These are phyloP conservation scores for Pammene aurita DNA, from an alignment of 2,888 invertebrate species.

Conservation along the genomic window DNA sequence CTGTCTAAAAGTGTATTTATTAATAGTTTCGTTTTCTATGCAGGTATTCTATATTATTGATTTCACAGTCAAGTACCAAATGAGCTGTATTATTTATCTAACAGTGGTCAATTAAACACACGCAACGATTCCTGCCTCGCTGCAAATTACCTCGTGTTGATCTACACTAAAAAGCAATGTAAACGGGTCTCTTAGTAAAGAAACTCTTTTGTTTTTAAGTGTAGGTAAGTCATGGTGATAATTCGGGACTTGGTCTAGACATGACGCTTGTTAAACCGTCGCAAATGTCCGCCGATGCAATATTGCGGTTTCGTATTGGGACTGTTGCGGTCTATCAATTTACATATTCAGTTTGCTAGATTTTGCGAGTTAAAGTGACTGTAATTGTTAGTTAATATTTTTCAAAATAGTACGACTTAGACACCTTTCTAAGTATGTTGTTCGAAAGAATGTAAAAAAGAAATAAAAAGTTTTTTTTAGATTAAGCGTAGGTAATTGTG, in stretches of 20 bases:
- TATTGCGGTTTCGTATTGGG: constrained; percentile 18
- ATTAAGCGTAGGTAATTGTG: too few species aligned
- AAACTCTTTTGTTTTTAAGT: too few species aligned
- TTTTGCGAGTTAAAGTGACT: not conserved
- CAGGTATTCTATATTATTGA: not conserved
- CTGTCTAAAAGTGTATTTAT: too few species aligned
- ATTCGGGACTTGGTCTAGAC: constrained; percentile 21
- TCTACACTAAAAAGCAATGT: not conserved
- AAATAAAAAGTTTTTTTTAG: too few species aligned
- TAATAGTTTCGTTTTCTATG: not conserved
- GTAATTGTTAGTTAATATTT: too few species aligned
- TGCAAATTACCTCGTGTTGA: constrained; percentile 5
- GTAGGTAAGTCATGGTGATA: not conserved
- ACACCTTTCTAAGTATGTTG: too few species aligned
- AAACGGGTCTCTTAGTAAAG: not conserved
- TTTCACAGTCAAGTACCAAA: constrained; percentile 21
- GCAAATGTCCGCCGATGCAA: constrained; percentile 1
- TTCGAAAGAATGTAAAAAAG: too few species aligned
- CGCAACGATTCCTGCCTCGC: constrained; percentile 16
- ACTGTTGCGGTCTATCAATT: not conserved
- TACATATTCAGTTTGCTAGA: not conserved
- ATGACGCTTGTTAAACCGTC: not conserved
- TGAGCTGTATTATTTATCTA: constrained; percentile 24
- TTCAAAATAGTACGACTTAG: too few species aligned
- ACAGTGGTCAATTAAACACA: constrained; percentile 20